Conservation (phyloP, 2,797 vertebrate species). For the Falco cherrug region DNA sequence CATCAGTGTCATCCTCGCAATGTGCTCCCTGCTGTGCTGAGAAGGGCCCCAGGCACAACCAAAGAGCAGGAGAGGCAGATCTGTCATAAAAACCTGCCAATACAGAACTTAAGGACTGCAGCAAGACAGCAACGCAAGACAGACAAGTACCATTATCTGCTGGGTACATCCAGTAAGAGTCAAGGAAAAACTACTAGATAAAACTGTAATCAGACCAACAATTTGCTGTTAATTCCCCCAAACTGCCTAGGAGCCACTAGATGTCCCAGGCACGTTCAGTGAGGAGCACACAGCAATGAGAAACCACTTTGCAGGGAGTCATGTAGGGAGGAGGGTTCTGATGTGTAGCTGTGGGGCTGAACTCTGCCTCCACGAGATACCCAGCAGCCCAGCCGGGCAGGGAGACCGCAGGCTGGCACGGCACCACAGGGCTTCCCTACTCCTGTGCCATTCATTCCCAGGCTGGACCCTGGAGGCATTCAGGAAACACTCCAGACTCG, state of each 20-base stretch:
- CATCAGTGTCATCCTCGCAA: background rate
- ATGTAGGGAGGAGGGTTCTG: background rate
- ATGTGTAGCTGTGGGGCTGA: background rate
- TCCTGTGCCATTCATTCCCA: background rate
- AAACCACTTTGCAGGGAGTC: background rate
- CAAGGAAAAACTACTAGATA: background rate
- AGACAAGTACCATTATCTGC: background rate
- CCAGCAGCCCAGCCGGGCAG: background rate
- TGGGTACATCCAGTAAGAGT: background rate
- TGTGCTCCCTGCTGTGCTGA: background rate
- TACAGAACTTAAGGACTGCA: background rate
- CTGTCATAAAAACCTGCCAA: background rate
- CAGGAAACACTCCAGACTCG: background rate
- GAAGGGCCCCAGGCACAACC: background rate
- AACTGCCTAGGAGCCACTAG: background rate
- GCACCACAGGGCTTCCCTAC: background rate
- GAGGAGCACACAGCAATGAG: background rate
- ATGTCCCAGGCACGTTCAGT: rapidly evolving
- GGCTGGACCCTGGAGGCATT: background rate
- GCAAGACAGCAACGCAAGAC: background rate
- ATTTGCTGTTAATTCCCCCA: background rate
- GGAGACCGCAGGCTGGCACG: background rate
- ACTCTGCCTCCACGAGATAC: rapidly evolving
- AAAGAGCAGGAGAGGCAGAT: background rate
- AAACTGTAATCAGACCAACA: background rate